Evolutionary conservation across 2,113 vertebrate species (phyloP).

Genomic region (Lagenorhynchus albirostris): DNA sequence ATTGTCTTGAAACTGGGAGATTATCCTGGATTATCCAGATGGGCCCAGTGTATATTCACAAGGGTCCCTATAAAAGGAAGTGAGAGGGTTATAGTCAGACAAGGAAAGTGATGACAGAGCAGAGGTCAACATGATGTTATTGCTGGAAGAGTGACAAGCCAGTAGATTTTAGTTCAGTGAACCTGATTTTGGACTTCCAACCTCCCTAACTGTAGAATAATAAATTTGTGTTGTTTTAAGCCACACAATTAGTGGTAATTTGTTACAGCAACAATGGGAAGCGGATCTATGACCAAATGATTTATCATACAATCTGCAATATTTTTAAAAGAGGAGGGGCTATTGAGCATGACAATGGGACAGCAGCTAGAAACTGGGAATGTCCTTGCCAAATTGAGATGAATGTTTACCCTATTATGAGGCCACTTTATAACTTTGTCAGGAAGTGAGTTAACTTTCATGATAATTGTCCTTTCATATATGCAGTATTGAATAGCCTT

Average conservation of each 20-base stretch:
- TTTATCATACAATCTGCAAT: not conserved
- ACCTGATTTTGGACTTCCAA: not conserved
- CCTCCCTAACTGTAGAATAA: not conserved
- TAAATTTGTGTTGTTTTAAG: not conserved
- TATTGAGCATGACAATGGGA: not conserved
- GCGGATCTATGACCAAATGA: not conserved
- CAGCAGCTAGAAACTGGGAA: not conserved
- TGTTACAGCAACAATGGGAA: not conserved
- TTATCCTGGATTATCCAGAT: not conserved
- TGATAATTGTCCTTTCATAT: not conserved
- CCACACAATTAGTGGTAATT: not conserved
- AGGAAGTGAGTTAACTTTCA: not conserved
- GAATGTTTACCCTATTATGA: not conserved
- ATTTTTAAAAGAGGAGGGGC: not conserved
- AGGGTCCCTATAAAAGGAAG: not conserved
- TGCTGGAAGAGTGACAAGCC: not conserved
- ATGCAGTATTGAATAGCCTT: not conserved
- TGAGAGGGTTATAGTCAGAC: not conserved
- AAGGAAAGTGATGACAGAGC: not conserved
- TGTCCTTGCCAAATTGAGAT: not conserved
- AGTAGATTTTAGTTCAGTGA: not conserved
- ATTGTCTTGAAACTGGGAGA: not conserved
- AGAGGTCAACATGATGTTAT: not conserved
- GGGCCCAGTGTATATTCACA: not conserved
- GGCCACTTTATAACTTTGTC: not conserved